Evolutionary conservation across 2,113 vertebrate genomes (phyloP).

Genomic region (Capreolus pygargus): DNA sequence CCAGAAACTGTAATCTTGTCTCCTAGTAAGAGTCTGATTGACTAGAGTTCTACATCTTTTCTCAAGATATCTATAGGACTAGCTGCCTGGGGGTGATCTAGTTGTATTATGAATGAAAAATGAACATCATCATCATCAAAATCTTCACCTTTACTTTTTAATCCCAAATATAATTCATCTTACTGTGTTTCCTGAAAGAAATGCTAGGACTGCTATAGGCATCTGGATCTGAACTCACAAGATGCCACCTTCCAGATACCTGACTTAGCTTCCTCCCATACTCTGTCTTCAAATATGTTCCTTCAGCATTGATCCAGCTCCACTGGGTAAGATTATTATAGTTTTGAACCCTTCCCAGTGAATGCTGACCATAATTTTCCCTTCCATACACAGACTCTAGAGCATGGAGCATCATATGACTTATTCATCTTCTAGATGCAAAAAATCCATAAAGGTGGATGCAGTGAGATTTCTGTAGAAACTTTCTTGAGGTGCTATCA

Average conservation of each 20-base stretch:
- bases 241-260: no score
- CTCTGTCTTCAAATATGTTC: accelerated
- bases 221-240: background rate
- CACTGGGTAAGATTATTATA: background rate
- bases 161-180: background rate
- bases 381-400: background rate
- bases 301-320: no score
- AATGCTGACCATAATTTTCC: background rate
- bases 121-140: conserved; percentile 60
- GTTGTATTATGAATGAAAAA: conserved; percentile 71
- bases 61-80: background rate
- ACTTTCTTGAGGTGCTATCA: background rate
- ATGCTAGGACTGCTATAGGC: background rate
- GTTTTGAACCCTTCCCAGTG: background rate
- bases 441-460: background rate
- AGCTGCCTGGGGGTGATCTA: background rate
- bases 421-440: background rate
- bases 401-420: background rate
- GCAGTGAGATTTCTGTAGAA: background rate
- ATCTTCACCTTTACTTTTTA: background rate
- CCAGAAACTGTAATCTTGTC: background rate
- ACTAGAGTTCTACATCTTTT: background rate
- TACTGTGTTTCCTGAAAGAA: background rate
- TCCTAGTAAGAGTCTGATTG: background rate
- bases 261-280: background rate